Percentiles rank a stretch among this genome's conserved stretches.
phyloP scores from a whole-genome alignment of 2,888 invertebrate genomes.

The Perizoma affinitatum region DNA sequence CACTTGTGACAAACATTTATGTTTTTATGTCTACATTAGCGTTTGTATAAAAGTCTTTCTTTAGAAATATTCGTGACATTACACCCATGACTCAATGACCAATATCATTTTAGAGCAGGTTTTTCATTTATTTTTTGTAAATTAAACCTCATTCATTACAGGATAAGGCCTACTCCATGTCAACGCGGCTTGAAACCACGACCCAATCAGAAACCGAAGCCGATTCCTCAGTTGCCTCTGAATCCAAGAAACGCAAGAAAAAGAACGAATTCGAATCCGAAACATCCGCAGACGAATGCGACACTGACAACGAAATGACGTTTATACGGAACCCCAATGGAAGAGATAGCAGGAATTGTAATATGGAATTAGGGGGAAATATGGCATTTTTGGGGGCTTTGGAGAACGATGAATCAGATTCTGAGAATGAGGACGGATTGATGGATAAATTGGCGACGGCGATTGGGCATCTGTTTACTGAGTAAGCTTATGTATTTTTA shows the following conservation, averaged over 20 bases:
- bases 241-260: constrained; percentile 58
- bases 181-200: constrained; percentile 64
- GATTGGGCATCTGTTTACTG: constrained; percentile 91
- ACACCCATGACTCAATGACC: too few species aligned
- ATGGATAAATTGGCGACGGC: constrained; percentile 89
- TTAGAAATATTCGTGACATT: too few species aligned
- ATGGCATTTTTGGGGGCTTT: constrained; percentile 76
- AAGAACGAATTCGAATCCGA: constrained; percentile 80
- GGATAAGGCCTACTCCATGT: constrained; percentile 85
- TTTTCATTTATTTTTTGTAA: too few species aligned
- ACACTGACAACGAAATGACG: constrained; percentile 84
- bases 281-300: constrained; percentile 84
- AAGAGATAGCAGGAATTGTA: constrained; percentile 59
- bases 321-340: constrained; percentile 80
- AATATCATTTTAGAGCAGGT: too few species aligned
- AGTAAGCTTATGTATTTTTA: constrained; percentile 68
- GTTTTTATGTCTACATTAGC: too few species aligned
- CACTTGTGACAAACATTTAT: too few species aligned
- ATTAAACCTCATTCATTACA: constrained; percentile 44
- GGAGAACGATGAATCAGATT: constrained; percentile 88
- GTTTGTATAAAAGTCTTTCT: too few species aligned
- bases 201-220: constrained; percentile 56
- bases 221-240: constrained; percentile 47
- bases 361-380: constrained; percentile 71
- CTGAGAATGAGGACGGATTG: constrained; percentile 88